A percentile compares a stretch with the other conserved stretches of the same genome.
These are phyloP conservation scores for Cossypha niveicapilla DNA, from an alignment of 2,797 vertebrate genomes.

Conservation along the genomic window DNA sequence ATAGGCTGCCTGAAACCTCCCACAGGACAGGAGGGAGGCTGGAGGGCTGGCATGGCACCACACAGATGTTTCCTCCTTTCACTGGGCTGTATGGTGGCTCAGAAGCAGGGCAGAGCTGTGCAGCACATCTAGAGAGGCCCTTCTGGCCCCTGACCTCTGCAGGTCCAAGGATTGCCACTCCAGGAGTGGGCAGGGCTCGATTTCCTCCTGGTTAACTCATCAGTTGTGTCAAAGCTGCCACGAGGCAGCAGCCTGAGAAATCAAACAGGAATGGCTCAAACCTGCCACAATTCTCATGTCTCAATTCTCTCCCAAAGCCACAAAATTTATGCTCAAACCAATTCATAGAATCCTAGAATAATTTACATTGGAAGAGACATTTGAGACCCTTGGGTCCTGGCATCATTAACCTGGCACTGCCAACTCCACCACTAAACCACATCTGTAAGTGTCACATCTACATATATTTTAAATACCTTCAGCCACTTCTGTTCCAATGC, in stretches of 20 bases:
- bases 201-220: not conserved
- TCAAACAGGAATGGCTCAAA: not conserved
- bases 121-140: not conserved
- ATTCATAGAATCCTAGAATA: not conserved
- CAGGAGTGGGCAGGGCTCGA: rapidly evolving
- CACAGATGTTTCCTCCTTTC: not conserved
- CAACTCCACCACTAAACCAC: not conserved
- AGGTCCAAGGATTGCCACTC: not conserved
- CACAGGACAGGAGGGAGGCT: not conserved
- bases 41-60: rapidly evolving
- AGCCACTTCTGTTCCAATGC: not conserved
- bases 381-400: not conserved
- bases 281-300: rapidly evolving
- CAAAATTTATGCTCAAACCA: not conserved
- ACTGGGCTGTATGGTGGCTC: rapidly evolving
- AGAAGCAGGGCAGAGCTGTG: not conserved
- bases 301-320: not conserved
- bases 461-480: not conserved
- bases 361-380: not conserved
- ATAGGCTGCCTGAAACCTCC: not conserved
- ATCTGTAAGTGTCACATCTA: rapidly evolving
- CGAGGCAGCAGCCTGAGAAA: rapidly evolving
- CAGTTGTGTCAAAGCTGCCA: not conserved
- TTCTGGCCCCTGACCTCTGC: not conserved
- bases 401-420: not conserved